These are phyloP conservation scores for Apamea crenata DNA, from an alignment of 2,888 invertebrate species.

Conservation along the genomic window DNA sequence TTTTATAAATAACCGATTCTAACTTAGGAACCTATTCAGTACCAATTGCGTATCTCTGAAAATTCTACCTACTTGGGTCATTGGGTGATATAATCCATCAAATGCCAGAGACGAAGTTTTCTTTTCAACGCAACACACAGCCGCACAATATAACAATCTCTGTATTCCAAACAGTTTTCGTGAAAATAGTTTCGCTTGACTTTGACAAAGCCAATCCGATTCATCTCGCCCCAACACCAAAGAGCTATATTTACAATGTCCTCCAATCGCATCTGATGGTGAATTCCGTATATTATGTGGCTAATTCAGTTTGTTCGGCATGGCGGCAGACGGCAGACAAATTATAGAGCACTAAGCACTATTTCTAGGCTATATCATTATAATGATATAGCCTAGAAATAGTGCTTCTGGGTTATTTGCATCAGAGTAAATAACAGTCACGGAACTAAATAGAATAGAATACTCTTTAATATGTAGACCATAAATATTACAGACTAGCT, in stretches of 20 bases:
- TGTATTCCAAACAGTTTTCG: not conserved
- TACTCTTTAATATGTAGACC: not conserved
- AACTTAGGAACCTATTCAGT: not conserved
- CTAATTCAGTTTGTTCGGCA: conserved; percentile 2
- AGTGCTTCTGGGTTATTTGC: not conserved
- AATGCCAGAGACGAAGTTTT: not conserved
- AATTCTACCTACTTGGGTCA: not conserved
- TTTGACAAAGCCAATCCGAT: conserved; percentile 13
- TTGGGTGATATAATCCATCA: not conserved
- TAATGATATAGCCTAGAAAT: conserved; percentile 3
- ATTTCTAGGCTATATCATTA: no score
- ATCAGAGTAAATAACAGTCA: conserved; percentile 10
- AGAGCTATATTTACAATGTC: not conserved
- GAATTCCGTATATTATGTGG: not conserved
- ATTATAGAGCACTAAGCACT: not conserved
- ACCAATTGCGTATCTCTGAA: not conserved
- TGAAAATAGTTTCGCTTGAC: not conserved
- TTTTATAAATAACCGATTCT: not conserved
- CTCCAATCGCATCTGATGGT: not conserved
- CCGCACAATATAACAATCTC: not conserved
- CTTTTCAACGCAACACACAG: not conserved
- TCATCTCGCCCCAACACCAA: not conserved
- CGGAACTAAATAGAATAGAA: not conserved
- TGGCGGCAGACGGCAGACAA: not conserved
- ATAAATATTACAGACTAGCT: no score